Percentiles rank a stretch among this genome's conserved stretches.
Conservation (phyloP, 2,888 invertebrate genomes). For the Nomada flava region DNA sequence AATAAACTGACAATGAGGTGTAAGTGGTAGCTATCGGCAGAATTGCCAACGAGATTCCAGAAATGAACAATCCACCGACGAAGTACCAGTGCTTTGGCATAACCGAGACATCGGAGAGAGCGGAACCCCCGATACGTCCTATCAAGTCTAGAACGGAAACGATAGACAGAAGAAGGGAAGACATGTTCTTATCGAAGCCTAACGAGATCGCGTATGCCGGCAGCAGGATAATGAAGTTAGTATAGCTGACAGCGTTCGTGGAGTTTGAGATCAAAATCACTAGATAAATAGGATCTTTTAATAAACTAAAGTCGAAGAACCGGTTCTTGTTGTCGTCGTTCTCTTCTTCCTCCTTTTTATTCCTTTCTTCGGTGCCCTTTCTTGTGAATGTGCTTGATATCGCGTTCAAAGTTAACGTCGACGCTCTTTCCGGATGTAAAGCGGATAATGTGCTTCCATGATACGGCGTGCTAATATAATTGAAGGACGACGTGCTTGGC, state of each 20-base stretch:
- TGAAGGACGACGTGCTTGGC: constrained; percentile 92
- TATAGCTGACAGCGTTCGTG: constrained; percentile 94
- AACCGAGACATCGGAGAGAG: constrained; percentile 90
- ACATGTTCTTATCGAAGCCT: constrained; percentile 89
- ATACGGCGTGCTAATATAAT: constrained; percentile 93
- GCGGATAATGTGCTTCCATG: constrained; percentile 93
- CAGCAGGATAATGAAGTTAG: constrained; percentile 93
- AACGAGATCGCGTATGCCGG: constrained; percentile 91
- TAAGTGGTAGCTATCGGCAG: constrained; percentile 90
- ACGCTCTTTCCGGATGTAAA: constrained; percentile 90
- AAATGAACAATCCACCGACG: constrained; percentile 91
- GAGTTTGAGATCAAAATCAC: constrained; percentile 94
- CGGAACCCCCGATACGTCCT: constrained; percentile 94
- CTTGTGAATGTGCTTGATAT: constrained; percentile 86
- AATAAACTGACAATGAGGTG: constrained; percentile 88
- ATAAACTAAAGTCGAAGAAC: constrained; percentile 90
- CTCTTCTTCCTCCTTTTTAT: constrained; percentile 81
- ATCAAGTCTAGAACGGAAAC: constrained; percentile 93
- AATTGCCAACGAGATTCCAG: constrained; percentile 90
- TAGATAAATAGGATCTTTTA: constrained; percentile 92
- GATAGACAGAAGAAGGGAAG: constrained; percentile 91
- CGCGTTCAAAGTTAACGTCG: constrained; percentile 91
- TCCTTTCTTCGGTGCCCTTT: constrained; percentile 77
- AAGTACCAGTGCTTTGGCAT: constrained; percentile 94
- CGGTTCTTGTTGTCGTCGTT: constrained; percentile 84